Evolutionary conservation across 2,888 invertebrate species (phyloP).

Genomic region (Lacanobia oleracea): DNA sequence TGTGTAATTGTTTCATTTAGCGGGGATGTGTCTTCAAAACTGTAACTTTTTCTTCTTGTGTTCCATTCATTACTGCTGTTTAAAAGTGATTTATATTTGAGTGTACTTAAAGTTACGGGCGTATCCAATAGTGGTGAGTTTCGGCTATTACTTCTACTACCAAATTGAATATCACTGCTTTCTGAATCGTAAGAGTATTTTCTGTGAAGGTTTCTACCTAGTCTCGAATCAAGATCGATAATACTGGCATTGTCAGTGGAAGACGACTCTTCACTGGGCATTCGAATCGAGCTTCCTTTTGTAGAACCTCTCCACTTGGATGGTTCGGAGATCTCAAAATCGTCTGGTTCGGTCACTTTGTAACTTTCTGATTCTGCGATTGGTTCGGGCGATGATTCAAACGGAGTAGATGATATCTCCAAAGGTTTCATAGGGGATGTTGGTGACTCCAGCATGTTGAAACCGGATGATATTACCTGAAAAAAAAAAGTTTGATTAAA

Average conservation of each 20-base stretch:
- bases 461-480: constrained; percentile 87
- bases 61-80: constrained; percentile 92
- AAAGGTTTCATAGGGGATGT: constrained; percentile 80
- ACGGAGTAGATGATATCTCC: constrained; percentile 86
- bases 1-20: constrained; percentile 78
- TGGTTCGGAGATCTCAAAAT: constrained; percentile 89
- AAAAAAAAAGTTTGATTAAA: constrained; percentile 60
- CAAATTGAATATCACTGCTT: constrained; percentile 77
- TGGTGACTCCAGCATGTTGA: constrained; percentile 81
- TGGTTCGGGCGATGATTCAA: constrained; percentile 79
- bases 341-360: constrained; percentile 90
- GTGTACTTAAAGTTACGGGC: constrained; percentile 82
- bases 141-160: constrained; percentile 74
- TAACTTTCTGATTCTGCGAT: constrained; percentile 82
- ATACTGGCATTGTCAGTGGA: constrained; percentile 87
- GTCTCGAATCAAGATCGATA: constrained; percentile 83
- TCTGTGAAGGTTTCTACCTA: constrained; percentile 75
- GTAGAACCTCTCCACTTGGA: constrained; percentile 93
- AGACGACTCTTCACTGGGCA: constrained; percentile 91
- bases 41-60: constrained; percentile 94
- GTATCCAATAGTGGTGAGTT: constrained; percentile 83
- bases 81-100: constrained; percentile 85
- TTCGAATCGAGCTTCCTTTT: constrained; percentile 92
- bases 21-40: constrained; percentile 90
- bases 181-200: constrained; percentile 84